These are phyloP conservation scores for Remorina albescens DNA, from an alignment of 2,797 vertebrate species.

Conservation along the genomic window DNA sequence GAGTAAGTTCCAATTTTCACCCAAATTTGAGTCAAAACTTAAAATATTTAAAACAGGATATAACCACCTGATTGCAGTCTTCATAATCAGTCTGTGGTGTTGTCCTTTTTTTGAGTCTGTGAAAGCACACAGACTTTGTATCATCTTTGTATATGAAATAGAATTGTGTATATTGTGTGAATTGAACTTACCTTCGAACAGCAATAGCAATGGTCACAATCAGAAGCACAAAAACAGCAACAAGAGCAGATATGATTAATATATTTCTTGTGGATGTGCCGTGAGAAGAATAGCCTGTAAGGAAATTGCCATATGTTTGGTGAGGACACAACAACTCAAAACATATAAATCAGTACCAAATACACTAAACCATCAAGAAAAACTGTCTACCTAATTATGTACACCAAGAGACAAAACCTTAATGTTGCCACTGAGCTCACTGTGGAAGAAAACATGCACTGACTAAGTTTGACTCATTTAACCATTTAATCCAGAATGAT, in stretches of 20 bases:
- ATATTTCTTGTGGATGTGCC: neutral
- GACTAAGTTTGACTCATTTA: too few species aligned
- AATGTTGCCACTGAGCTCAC: too few species aligned
- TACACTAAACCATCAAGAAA: neutral
- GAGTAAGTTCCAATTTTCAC: neutral
- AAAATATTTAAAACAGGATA: too few species aligned
- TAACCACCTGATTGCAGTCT: conserved; percentile 17
- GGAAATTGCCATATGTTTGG: conserved; percentile 10
- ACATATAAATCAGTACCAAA: neutral
- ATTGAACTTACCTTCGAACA: conserved; percentile 23
- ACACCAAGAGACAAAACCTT: too few species aligned
- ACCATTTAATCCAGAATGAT: too few species aligned
- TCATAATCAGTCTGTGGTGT: neutral
- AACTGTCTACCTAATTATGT: neutral
- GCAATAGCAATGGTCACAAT: neutral
- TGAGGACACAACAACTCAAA: too few species aligned
- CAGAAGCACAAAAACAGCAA: conserved; percentile 26
- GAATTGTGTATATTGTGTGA: neutral
- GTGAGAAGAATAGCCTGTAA: conserved; percentile 12
- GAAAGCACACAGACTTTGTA: conserved; percentile 28
- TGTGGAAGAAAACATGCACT: too few species aligned
- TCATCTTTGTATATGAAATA: neutral
- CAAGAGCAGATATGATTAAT: conserved; percentile 7
- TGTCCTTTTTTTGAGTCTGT: conserved; percentile 3
- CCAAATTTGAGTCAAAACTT: neutral